phyloP scores from a whole-genome alignment of 2,113 vertebrate species.

The Dipodomys stephensi region DNA sequence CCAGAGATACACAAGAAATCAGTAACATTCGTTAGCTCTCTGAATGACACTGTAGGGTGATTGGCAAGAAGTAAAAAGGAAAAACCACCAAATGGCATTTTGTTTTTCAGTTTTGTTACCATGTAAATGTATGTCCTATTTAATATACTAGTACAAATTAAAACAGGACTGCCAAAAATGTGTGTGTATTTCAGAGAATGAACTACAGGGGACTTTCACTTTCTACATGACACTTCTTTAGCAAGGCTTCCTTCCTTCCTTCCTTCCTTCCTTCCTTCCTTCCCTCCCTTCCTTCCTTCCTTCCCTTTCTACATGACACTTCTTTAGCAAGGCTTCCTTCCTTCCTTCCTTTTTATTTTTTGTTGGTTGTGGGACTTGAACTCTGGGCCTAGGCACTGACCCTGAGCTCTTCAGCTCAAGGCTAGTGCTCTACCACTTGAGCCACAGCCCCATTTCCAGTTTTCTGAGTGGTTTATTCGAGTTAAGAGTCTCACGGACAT shows the following conservation, averaged over 20 bases:
- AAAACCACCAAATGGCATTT: not conserved
- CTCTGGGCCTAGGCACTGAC: no score
- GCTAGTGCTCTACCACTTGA: no score
- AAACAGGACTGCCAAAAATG: not conserved
- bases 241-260: not conserved
- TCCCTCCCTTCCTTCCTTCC: no score
- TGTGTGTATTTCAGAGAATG: no score
- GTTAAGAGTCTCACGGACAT: no score
- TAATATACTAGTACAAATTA: slow-evolving; percentile 1
- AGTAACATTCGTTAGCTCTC: not conserved
- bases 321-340: not conserved
- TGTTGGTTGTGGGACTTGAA: no score
- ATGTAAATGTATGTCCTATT: not conserved
- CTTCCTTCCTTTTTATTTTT: no score
- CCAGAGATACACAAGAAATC: not conserved
- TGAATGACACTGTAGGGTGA: not conserved
- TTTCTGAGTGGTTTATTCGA: no score
- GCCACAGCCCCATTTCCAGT: no score
- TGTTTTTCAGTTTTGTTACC: not conserved
- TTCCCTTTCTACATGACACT: not conserved
- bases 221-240: not conserved
- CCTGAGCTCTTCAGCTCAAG: no score
- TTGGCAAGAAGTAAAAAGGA: not conserved
- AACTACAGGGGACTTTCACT: not conserved
- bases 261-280: no score